A percentile compares a stretch with the other conserved stretches of the same genome.
phyloP scores from a whole-genome alignment of 2,888 invertebrate species.

The Heliconius ismenius region DNA sequence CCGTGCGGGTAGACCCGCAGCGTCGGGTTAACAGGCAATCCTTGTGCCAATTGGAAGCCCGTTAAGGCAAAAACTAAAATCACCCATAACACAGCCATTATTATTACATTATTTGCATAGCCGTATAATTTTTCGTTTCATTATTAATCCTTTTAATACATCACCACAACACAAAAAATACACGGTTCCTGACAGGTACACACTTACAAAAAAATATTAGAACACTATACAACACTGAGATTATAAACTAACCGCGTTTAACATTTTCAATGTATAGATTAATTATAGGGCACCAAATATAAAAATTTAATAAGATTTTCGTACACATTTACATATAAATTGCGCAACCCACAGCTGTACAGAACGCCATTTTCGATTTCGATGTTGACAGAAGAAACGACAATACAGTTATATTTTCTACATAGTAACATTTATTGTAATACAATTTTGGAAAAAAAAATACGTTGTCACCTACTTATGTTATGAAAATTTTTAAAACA shows the following conservation, averaged over 20 bases:
- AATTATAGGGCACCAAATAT: constrained; percentile 62
- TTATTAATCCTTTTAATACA: constrained; percentile 76
- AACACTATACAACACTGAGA: constrained; percentile 58
- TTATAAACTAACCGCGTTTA: constrained; percentile 57
- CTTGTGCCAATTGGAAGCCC: constrained; percentile 69
- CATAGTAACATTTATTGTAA: constrained; percentile 15
- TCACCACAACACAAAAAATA: constrained; percentile 79
- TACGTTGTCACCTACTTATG: background rate
- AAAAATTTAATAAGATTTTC: constrained; percentile 63
- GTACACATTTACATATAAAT: constrained; percentile 78
- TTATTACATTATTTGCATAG: constrained; percentile 78
- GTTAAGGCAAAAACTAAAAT: constrained; percentile 76
- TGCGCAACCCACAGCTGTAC: constrained; percentile 81
- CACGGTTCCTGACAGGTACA: constrained; percentile 77
- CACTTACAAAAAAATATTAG: constrained; percentile 58
- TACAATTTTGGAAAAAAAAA: background rate
- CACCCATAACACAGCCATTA: constrained; percentile 76
- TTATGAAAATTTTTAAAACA: background rate
- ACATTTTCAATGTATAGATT: constrained; percentile 58
- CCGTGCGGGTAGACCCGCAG: constrained; percentile 78
- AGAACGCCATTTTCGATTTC: constrained; percentile 75
- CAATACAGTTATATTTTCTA: constrained; percentile 24
- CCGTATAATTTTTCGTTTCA: constrained; percentile 76
- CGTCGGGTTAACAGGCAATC: constrained; percentile 74
- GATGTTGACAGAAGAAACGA: constrained; percentile 54